Percentiles rank a stretch among this genome's conserved stretches.
phyloP scores from a whole-genome alignment of 2,113 vertebrate genomes.

The Mormoops blainvillei region DNA sequence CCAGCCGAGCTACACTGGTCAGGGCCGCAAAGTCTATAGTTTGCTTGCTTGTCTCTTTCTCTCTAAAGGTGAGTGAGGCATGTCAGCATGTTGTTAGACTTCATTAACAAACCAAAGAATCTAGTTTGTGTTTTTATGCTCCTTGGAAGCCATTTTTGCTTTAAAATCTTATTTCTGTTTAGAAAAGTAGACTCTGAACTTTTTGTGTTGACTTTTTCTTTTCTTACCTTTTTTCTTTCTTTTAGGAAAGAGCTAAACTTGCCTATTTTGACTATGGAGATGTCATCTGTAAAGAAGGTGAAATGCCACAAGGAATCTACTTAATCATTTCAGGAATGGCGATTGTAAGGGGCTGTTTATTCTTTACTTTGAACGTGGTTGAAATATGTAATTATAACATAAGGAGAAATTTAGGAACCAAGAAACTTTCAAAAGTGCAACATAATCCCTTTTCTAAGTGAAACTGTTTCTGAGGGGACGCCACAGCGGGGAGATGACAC shows the following conservation, averaged over 20 bases:
- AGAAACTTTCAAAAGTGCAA: not conserved
- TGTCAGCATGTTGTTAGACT: not conserved
- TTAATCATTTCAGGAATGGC: conserved; percentile 79
- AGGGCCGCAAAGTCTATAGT: not conserved
- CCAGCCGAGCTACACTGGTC: no score
- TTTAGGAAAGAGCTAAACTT: conserved; percentile 71
- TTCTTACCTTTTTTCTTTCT: not conserved
- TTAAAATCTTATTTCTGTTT: conserved; percentile 18
- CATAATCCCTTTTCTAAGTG: not conserved
- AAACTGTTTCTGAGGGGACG: not conserved
- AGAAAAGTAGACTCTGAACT: not conserved
- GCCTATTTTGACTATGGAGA: conserved; percentile 75
- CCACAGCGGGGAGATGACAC: not conserved
- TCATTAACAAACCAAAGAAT: not conserved
- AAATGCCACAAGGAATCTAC: conserved; percentile 76
- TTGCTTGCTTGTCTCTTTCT: not conserved
- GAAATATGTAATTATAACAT: not conserved
- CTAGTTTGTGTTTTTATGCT: not conserved
- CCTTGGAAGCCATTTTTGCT: not conserved
- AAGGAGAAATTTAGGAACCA: not conserved
- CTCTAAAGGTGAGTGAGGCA: not conserved
- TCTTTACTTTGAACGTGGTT: not conserved
- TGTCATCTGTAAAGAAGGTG: conserved; percentile 69
- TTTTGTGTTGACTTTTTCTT: not conserved
- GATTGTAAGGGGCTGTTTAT: conserved; percentile 63